These are phyloP conservation scores for Neoseiulus cucumeris DNA, from an alignment of 1,140 invertebrate genomes.

Conservation along the genomic window DNA sequence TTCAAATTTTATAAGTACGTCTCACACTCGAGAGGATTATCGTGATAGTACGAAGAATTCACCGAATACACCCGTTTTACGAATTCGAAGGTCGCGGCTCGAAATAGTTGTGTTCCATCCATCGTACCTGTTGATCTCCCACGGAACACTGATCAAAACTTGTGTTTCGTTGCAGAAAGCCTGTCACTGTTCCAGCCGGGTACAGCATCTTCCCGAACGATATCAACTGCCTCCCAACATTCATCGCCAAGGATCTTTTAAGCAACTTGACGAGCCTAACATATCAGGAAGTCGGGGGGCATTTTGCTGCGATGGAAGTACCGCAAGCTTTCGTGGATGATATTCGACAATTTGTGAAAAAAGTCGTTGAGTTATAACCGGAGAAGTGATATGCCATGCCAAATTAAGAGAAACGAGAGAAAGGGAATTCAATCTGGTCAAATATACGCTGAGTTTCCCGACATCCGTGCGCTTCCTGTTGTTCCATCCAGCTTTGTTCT, in stretches of 20 bases:
- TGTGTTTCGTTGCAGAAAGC: conserved; percentile 23
- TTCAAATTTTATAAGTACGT: not conserved
- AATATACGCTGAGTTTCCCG: too few relatives aligned
- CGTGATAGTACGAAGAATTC: too few relatives aligned
- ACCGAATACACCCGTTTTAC: too few relatives aligned
- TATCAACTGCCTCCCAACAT: conserved; percentile 22
- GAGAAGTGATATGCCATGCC: not conserved
- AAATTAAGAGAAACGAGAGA: too few relatives aligned
- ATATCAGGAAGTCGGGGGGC: conserved; percentile 39
- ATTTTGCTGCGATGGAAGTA: conserved; percentile 62
- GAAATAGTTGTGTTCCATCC: too few relatives aligned
- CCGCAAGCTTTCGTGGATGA: conserved; percentile 47
- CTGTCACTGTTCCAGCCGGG: conserved; percentile 27
- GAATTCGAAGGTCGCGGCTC: too few relatives aligned
- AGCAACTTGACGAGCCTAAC: conserved; percentile 26
- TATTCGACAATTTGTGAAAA: conserved; percentile 23
- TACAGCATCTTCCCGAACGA: conserved; percentile 28
- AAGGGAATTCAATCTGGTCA: too few relatives aligned
- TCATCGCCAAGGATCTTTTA: conserved; percentile 22
- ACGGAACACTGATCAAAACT: too few relatives aligned
- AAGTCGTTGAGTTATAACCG: conserved; percentile 15
- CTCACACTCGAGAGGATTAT: too few relatives aligned
- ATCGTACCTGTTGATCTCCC: too few relatives aligned
- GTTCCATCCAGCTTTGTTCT: too few relatives aligned
- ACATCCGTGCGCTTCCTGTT: too few relatives aligned